Conservation (phyloP, 35 echinoderm and acorn worm species). For the Holothuria glaberrima region DNA sequence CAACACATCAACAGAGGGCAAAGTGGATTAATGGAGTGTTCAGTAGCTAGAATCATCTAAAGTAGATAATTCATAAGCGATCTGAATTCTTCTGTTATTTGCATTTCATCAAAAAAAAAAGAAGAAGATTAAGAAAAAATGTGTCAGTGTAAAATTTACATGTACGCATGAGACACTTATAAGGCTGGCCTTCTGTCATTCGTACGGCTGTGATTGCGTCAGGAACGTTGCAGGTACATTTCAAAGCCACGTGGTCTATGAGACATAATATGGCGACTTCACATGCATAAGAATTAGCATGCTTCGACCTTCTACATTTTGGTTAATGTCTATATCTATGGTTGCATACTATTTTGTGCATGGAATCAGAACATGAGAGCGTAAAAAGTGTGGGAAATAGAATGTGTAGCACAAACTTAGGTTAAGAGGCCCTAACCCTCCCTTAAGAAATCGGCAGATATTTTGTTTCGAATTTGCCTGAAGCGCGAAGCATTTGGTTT, state of each 20-base stretch:
- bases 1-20: no score
- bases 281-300: neutral
- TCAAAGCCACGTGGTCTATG: neutral
- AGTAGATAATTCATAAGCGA: no score
- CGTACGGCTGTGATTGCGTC: neutral
- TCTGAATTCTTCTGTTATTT: no score
- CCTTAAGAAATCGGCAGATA: slow-evolving; percentile 43
- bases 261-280: neutral
- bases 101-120: no score
- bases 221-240: neutral
- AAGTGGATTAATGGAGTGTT: no score
- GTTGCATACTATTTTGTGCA: neutral
- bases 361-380: neutral
- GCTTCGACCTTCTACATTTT: neutral
- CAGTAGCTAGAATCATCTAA: no score
- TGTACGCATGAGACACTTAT: neutral
- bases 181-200: neutral
- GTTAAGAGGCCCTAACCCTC: slow-evolving; percentile 43
- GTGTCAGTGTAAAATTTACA: neutral
- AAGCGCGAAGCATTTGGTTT: slow-evolving; percentile 3
- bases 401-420: neutral
- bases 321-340: neutral
- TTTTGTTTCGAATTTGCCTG: slow-evolving; percentile 50
- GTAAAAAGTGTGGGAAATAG: neutral
- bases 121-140: no score